Conservation (phyloP, 2,888 invertebrate genomes). For the Meghimatium bilineatum region DNA sequence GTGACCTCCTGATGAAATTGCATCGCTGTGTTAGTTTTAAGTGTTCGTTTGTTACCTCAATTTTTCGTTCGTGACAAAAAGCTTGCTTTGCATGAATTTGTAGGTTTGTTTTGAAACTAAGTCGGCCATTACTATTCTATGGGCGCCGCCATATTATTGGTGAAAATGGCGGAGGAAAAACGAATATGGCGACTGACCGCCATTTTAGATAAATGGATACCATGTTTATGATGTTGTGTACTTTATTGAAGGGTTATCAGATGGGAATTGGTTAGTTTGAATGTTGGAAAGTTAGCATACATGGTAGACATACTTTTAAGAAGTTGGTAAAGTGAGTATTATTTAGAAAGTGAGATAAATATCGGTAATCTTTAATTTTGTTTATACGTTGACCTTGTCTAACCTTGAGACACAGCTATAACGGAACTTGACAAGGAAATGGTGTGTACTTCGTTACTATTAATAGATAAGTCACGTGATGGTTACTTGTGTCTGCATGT, state of each 20-base stretch:
- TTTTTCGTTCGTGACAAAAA: neutral
- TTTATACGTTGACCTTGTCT: constrained; percentile 19
- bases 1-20: neutral
- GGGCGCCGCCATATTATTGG: constrained; percentile 82
- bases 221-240: neutral
- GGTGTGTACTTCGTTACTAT: neutral
- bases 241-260: neutral
- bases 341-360: too few relatives aligned
- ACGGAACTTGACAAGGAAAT: constrained; percentile 33
- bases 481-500: neutral
- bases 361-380: neutral
- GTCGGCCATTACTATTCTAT: constrained; percentile 80
- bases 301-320: neutral
- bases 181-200: constrained; percentile 78
- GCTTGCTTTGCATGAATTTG: constrained; percentile 42
- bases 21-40: neutral
- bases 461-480: neutral
- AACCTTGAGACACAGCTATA: constrained; percentile 35
- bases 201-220: constrained; percentile 66
- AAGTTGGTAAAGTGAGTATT: neutral
- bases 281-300: neutral
- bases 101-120: constrained; percentile 73
- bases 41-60: neutral
- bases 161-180: constrained; percentile 80
- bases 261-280: neutral